Percentiles rank a stretch among this genome's conserved stretches.
phyloP scores from a whole-genome alignment of 2,888 invertebrate genomes.

The Diplolepis rosae region DNA sequence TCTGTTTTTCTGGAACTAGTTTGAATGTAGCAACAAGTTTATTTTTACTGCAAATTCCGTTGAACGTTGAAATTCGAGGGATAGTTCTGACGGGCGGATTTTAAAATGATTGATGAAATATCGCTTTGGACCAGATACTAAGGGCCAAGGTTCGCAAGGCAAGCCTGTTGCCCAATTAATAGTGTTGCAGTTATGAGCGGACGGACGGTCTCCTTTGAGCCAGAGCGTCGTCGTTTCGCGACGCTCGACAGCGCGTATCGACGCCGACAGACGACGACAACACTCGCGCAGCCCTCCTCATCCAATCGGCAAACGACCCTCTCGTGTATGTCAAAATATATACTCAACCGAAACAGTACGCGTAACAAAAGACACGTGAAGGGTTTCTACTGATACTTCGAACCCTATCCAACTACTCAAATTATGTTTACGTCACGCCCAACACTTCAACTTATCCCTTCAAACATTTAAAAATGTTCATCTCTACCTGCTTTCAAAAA shows the following conservation, averaged over 20 bases:
- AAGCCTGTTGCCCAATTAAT: slow-evolving; percentile 52
- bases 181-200: slow-evolving; percentile 48
- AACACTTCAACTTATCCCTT: not conserved
- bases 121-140: slow-evolving; percentile 47
- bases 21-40: slow-evolving; percentile 8
- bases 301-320: slow-evolving; percentile 49
- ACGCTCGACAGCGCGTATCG: slow-evolving; percentile 67
- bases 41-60: slow-evolving; percentile 35
- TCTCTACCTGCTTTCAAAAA: not conserved
- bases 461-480: not conserved
- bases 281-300: slow-evolving; percentile 48
- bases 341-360: slow-evolving; percentile 45
- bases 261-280: slow-evolving; percentile 64
- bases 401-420: not conserved
- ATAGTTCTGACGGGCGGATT: slow-evolving; percentile 46
- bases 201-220: slow-evolving; percentile 53
- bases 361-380: slow-evolving; percentile 50
- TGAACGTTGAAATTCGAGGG: slow-evolving; percentile 36
- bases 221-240: slow-evolving; percentile 60
- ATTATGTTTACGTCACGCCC: slow-evolving; percentile 8
- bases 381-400: slow-evolving; percentile 29
- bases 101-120: slow-evolving; percentile 63
- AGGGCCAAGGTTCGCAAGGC: slow-evolving; percentile 48
- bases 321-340: slow-evolving; percentile 55
- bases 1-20: slow-evolving; percentile 26